Conservation (phyloP, 1,140 invertebrate species). For the Drosophila carrolli region DNA sequence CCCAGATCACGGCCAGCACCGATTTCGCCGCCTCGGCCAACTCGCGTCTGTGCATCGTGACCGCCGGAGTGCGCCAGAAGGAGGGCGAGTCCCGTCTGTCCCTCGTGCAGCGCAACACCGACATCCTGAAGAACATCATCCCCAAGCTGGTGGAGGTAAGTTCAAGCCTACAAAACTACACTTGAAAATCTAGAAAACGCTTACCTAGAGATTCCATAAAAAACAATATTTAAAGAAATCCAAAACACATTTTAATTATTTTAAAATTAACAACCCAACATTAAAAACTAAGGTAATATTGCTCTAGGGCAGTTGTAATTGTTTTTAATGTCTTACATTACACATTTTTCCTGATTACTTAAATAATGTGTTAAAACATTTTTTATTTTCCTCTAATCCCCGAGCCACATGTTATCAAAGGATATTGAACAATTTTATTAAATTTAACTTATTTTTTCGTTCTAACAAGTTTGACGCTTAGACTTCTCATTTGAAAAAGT, state of each 20-base stretch:
- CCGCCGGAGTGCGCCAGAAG: conserved; percentile 94
- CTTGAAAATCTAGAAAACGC: not conserved
- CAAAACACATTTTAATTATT: no score
- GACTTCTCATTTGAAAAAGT: not conserved
- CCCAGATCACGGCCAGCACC: conserved; percentile 91
- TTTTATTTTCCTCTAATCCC: no score
- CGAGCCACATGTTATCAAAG: no score
- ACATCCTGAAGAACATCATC: conserved; percentile 94
- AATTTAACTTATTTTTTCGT: no score
- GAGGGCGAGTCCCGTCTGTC: conserved; percentile 93
- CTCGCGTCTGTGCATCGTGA: conserved; percentile 94
- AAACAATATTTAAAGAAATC: not conserved
- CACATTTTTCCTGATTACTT: no score
- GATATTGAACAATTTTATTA: no score
- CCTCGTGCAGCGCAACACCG: conserved; percentile 94
- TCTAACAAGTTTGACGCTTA: no score
- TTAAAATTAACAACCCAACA: not conserved
- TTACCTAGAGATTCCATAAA: not conserved
- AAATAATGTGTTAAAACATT: no score
- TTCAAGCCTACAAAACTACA: not conserved
- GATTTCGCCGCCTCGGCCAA: conserved; percentile 92
- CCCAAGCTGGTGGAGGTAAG: conserved; percentile 90
- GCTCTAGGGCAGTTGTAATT: no score
- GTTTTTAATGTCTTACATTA: no score
- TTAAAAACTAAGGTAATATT: no score